These are phyloP conservation scores for Helicolenus hilgendorfi DNA, from an alignment of 2,797 vertebrate species.

Conservation along the genomic window DNA sequence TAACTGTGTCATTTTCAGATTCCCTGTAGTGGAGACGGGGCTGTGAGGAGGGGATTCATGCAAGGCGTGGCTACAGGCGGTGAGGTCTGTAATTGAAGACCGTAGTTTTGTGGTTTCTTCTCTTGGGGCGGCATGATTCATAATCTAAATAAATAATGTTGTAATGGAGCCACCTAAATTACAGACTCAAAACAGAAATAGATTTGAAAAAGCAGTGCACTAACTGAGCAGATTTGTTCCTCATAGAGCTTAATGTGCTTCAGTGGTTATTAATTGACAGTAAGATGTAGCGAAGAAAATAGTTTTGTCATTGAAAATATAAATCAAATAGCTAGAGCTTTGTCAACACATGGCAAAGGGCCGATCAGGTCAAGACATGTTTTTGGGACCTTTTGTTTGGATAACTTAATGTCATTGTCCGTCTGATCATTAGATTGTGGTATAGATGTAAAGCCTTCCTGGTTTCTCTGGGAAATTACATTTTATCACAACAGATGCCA, in stretches of 20 bases:
- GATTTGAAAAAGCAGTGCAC: constrained; percentile 72
- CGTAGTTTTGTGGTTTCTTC: constrained; percentile 83
- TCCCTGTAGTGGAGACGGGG: constrained; percentile 37
- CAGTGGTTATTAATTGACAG: constrained; percentile 57
- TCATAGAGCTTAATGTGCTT: constrained; percentile 45
- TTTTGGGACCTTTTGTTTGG: not conserved
- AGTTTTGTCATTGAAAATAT: constrained; percentile 5
- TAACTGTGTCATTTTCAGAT: constrained; percentile 62
- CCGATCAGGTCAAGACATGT: constrained; percentile 29
- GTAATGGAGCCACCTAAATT: constrained; percentile 89
- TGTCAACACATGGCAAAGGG: constrained; percentile 22
- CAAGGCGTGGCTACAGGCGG: constrained; percentile 79
- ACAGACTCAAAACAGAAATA: constrained; percentile 86
- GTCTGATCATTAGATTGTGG: not conserved
- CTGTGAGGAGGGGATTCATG: constrained; percentile 81
- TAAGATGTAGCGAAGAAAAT: constrained; percentile 11
- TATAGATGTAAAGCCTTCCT: not conserved
- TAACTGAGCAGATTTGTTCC: constrained; percentile 60
- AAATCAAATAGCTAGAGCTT: not conserved
- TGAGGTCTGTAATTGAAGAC: constrained; percentile 89
- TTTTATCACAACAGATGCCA: constrained; percentile 13
- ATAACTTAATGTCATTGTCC: constrained; percentile 1
- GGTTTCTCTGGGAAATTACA: not conserved
- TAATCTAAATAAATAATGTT: constrained; percentile 90
- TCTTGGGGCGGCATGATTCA: constrained; percentile 83